Base-by-base conservation (phyloP, 1,140 invertebrate species). In the Aphelenchoides fujianensis region DNA sequence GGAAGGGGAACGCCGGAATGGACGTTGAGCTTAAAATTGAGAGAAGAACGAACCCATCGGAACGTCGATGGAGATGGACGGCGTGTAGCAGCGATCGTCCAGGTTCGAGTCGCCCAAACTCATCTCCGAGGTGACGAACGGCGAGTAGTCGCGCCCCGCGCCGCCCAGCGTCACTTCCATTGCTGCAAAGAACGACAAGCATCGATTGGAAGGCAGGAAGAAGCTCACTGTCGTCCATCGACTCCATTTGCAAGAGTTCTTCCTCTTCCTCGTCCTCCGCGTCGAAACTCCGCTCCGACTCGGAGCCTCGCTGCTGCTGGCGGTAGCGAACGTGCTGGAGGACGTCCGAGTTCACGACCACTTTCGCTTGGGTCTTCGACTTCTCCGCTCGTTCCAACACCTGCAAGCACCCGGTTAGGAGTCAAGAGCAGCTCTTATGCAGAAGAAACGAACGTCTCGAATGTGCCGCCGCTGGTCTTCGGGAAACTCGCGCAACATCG, bases 241-340 rank as follows among this genome's bases (percentile, higher is more conserved):
- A 37, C 35, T 70, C 69, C 69, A 70, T 70, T 41, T 70, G 57
- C 32, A 70, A 30, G 31, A 70, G 30, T 41, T 71, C 54, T 69
- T 70, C 69, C 2, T 34, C 68, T 52, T 31, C 68, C 2, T n/a
- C 23, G 7, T 69, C 68, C 37, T 71, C 68, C 9, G 48, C 34
- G 52, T 70, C 30, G 23, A 36, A n/a, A 2, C 34, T 68, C 19
- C 19, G 36, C 2, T 30, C 34, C 16, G 31, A 37, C n/a, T 3
- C 53, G 0, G 63, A 35, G 36, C 55, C n/a, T 3, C 32, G 1
- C 7, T 64, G 12, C 9, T 70, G 12, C n/a, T 67, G 34, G n/a
- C 27, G n/a, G 28, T 41, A 23, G 28, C 28, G 62, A 19, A 67
- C 19, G 19, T 64, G 61, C 53, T 70, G 19, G 19, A 69, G n/a